Conservation (phyloP, 2,113 vertebrate genomes). For the Pantherophis guttatus region DNA sequence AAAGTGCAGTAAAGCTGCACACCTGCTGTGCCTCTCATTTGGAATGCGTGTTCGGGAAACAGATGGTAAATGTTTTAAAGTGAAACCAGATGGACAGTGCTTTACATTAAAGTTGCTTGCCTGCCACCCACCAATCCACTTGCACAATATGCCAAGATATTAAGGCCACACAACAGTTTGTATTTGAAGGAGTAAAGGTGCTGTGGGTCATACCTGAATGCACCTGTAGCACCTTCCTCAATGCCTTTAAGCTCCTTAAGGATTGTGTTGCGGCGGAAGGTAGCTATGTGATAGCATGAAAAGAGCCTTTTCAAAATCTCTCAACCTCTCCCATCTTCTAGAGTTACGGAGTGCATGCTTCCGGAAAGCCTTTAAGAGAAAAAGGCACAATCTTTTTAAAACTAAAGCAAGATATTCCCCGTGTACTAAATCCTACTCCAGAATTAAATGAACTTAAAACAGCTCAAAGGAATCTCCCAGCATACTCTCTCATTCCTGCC, state of each 20-base stretch:
- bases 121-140: not conserved
- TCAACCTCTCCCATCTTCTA: not conserved
- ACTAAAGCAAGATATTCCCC: not conserved
- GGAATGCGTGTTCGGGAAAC: not conserved
- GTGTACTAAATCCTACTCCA: not conserved
- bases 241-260: not conserved
- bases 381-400: not conserved
- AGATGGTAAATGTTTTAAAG: not conserved
- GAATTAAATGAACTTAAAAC: not conserved
- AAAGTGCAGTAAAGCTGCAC: not conserved
- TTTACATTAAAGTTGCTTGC: not conserved
- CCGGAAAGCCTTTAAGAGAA: not conserved
- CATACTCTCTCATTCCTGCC: not conserved
- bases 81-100: not conserved
- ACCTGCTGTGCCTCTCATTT: not conserved
- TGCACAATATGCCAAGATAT: not conserved
- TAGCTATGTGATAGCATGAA: not conserved
- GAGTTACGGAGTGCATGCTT: too few species aligned
- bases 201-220: not conserved
- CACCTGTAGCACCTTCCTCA: not conserved
- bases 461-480: not conserved
- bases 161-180: not conserved
- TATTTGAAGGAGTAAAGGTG: not conserved
- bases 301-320: not conserved
- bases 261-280: not conserved